Evolutionary conservation across 2,888 invertebrate genomes (phyloP).

Genomic region (Cheilosia impressa): DNA sequence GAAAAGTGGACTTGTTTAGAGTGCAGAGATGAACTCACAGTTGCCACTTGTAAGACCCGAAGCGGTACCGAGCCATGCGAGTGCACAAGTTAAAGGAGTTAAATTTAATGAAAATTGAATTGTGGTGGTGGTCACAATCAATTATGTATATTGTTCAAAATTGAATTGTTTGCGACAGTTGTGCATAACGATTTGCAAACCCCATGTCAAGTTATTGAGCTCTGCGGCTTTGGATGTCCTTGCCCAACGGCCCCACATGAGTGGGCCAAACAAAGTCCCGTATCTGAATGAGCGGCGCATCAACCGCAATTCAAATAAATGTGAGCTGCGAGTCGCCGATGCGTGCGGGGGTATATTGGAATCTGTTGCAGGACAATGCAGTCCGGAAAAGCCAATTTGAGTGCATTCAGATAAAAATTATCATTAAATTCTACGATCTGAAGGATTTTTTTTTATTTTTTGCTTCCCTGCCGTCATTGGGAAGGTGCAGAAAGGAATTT

Average conservation of each 20-base stretch:
- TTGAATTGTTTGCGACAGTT: conserved; percentile 22
- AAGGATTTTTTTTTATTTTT: neutral
- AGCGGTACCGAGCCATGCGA: neutral
- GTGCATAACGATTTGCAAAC: conserved; percentile 13
- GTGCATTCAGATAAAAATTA: conserved; percentile 44
- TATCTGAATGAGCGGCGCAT: neutral
- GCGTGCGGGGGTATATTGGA: neutral
- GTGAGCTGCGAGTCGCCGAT: conserved; percentile 9
- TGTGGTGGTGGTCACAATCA: neutral
- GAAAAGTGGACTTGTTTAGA: conserved; percentile 31
- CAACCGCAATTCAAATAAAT: conserved; percentile 54
- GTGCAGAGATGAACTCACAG: conserved; percentile 27
- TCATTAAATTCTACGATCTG: conserved; percentile 48
- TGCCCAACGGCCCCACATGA: neutral
- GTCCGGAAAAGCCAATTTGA: conserved; percentile 24
- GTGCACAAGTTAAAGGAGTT: conserved; percentile 4
- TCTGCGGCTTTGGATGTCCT: conserved; percentile 20
- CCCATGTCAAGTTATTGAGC: conserved; percentile 6
- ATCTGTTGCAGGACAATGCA: conserved; percentile 23
- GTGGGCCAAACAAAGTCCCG: conserved; percentile 21
- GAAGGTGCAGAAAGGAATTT: neutral
- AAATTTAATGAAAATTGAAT: neutral
- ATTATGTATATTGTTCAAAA: conserved; percentile 10
- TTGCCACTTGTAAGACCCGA: conserved; percentile 4
- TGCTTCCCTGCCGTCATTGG: too few relatives aligned